Conservation (phyloP, 2,888 invertebrate species). For the Periphyllus acericola region DNA sequence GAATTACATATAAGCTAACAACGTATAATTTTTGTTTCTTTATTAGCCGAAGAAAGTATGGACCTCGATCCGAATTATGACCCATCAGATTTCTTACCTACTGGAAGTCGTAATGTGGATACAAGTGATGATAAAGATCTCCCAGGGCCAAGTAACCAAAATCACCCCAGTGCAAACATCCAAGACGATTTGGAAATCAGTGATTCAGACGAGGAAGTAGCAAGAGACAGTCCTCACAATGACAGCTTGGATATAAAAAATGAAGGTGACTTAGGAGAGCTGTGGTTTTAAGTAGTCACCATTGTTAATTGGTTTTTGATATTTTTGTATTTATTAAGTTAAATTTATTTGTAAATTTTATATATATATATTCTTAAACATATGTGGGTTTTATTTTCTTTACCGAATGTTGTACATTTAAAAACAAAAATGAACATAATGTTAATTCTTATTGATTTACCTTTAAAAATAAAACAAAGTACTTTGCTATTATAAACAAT, state of each 20-base stretch:
- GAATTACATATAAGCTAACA: slow-evolving; percentile 50
- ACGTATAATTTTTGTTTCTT: slow-evolving; percentile 60
- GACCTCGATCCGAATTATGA: slow-evolving; percentile 86
- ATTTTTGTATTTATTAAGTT: slow-evolving; percentile 30
- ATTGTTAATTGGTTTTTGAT: slow-evolving; percentile 27
- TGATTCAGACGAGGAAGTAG: slow-evolving; percentile 77
- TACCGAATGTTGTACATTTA: neutral
- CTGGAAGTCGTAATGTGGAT: slow-evolving; percentile 15
- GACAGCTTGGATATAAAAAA: slow-evolving; percentile 65
- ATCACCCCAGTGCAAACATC: slow-evolving; percentile 70
- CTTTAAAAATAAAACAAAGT: neutral
- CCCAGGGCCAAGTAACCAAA: slow-evolving; percentile 65
- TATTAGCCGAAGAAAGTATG: slow-evolving; percentile 74
- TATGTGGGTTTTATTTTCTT: neutral
- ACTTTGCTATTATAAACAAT: neutral
- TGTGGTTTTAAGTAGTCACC: slow-evolving; percentile 71
- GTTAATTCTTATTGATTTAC: neutral
- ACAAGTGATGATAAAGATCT: slow-evolving; percentile 34
- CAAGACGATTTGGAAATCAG: slow-evolving; percentile 81
- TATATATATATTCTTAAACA: slow-evolving; percentile 34
- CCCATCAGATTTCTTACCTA: slow-evolving; percentile 78
- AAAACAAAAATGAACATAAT: neutral
- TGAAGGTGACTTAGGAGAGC: slow-evolving; percentile 71
- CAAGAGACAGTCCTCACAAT: slow-evolving; percentile 54
- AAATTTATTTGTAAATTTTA: slow-evolving; percentile 30